Evolutionary conservation across 2,888 invertebrate genomes (phyloP).

Genomic region (Sussaba pulchella): DNA sequence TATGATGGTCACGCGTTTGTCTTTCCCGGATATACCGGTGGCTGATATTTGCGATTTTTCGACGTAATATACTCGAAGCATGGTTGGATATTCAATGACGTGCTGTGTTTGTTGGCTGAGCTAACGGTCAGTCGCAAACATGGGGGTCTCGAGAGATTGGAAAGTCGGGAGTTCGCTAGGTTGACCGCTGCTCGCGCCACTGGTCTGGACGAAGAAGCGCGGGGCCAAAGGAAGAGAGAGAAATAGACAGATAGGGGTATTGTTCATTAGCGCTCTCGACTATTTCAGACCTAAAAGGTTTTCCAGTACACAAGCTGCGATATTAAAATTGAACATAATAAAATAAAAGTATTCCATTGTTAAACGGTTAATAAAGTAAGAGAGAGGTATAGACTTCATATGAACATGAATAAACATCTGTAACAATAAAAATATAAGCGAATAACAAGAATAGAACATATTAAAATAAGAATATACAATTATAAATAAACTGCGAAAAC

Average conservation of each 20-base stretch:
- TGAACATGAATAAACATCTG: too few relatives aligned
- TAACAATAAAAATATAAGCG: too few relatives aligned
- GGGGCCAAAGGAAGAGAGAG: slow-evolving; percentile 21
- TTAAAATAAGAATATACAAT: too few relatives aligned
- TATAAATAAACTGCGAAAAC: too few relatives aligned
- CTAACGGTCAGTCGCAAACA: background rate
- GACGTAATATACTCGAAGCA: background rate
- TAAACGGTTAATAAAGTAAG: too few relatives aligned
- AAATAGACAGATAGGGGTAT: slow-evolving; percentile 33
- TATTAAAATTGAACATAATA: too few relatives aligned
- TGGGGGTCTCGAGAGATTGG: slow-evolving; percentile 26
- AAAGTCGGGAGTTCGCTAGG: slow-evolving; percentile 14
- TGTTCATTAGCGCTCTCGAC: too few relatives aligned
- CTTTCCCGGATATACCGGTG: background rate
- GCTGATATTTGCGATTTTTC: background rate
- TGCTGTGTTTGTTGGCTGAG: background rate
- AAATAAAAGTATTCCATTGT: too few relatives aligned
- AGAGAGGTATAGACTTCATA: too few relatives aligned
- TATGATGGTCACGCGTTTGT: background rate
- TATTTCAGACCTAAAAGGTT: too few relatives aligned
- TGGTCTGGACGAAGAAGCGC: slow-evolving; percentile 46
- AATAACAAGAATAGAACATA: too few relatives aligned
- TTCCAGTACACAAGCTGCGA: too few relatives aligned
- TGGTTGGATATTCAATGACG: background rate
- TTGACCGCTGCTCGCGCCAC: slow-evolving; percentile 35